A percentile compares a stretch with the other conserved stretches of the same genome.
phyloP scores from a whole-genome alignment of 2,797 vertebrate species.

The Enteromius trimaculatus region DNA sequence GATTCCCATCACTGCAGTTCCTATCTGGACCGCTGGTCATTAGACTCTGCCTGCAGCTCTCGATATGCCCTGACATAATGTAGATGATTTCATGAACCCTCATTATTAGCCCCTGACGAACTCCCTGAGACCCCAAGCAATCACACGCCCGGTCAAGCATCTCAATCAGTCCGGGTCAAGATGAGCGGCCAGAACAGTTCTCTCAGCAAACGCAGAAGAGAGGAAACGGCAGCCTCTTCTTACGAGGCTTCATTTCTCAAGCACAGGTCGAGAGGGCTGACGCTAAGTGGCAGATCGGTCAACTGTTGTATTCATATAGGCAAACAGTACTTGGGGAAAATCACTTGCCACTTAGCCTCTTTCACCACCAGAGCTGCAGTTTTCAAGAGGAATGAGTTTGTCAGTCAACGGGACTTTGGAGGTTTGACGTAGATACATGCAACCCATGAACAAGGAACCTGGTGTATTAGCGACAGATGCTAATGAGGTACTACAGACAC shows the following conservation, averaged over 20 bases:
- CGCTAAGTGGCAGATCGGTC: constrained; percentile 41
- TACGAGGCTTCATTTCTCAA: constrained; percentile 28
- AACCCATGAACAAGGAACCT: not conserved
- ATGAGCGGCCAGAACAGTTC: not conserved
- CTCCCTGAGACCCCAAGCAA: constrained; percentile 37
- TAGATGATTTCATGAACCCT: constrained; percentile 31
- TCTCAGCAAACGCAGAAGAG: not conserved
- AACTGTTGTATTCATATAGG: constrained; percentile 50
- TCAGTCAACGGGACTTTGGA: not conserved
- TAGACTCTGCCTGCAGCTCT: constrained; percentile 24
- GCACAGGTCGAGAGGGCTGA: constrained; percentile 42
- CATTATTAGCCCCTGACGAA: constrained; percentile 38
- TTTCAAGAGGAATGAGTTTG: constrained; percentile 12
- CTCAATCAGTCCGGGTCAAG: constrained; percentile 13
- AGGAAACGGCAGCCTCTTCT: constrained; percentile 35
- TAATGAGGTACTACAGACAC: not conserved
- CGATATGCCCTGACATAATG: constrained; percentile 12
- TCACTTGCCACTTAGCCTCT: not conserved
- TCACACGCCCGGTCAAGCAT: constrained; percentile 42
- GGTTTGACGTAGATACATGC: not conserved
- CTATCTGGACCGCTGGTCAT: constrained; percentile 18
- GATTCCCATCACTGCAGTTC: constrained; percentile 15
- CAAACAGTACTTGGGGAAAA: constrained; percentile 38
- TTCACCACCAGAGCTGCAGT: not conserved
- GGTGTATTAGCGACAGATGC: not conserved